Percentiles rank a stretch among this genome's conserved stretches.
Conservation (phyloP, 2,888 invertebrate genomes). For the Pteria penguin region DNA sequence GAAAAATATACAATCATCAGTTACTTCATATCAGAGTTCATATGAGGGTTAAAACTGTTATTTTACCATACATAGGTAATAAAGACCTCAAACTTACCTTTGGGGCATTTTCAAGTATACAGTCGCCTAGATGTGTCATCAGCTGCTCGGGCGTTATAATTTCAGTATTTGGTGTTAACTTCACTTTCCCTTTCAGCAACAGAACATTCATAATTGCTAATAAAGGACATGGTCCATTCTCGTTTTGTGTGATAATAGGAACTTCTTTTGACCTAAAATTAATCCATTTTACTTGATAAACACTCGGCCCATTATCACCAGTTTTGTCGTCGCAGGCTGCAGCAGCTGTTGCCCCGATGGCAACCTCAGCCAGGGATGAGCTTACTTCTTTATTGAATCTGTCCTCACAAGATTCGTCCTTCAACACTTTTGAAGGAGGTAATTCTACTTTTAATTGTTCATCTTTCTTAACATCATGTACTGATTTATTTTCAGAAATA, state of each 20-base stretch:
- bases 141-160: conserved; percentile 81
- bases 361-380: too few relatives aligned
- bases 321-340: conserved; percentile 15
- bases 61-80: too few relatives aligned
- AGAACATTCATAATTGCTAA: conserved; percentile 83
- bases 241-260: conserved; percentile 83
- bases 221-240: conserved; percentile 84
- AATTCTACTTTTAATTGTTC: conserved; percentile 38
- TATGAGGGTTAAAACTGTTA: too few relatives aligned
- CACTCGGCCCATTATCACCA: conserved; percentile 52
- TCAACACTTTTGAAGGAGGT: conserved; percentile 27
- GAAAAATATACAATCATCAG: too few relatives aligned
- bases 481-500: too few relatives aligned
- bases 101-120: conserved; percentile 81
- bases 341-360: conserved; percentile 16
- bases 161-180: conserved; percentile 79
- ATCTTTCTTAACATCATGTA: background rate
- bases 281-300: conserved; percentile 82
- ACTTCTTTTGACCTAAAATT: conserved; percentile 77
- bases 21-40: too few relatives aligned
- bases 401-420: too few relatives aligned
- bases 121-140: conserved; percentile 82
- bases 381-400: too few relatives aligned
- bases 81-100: too few relatives aligned
- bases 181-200: conserved; percentile 81